These are phyloP conservation scores for Caenorhabditis zanzibari DNA, from an alignment of 2,888 invertebrate genomes.

Conservation along the genomic window DNA sequence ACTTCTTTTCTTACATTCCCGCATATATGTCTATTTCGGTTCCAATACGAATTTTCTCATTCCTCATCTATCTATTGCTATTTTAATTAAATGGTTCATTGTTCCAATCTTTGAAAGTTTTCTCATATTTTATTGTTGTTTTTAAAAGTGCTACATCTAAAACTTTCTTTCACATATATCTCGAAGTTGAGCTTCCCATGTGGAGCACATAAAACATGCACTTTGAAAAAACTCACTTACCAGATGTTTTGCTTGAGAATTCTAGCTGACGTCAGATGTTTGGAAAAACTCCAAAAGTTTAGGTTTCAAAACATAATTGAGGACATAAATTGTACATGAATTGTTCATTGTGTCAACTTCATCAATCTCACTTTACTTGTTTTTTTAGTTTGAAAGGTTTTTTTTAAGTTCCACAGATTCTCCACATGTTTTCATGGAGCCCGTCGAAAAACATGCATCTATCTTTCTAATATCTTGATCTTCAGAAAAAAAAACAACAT, in stretches of 20 bases:
- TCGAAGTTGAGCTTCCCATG: too few relatives aligned
- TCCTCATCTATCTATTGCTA: neutral
- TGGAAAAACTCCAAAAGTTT: neutral
- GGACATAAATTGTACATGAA: neutral
- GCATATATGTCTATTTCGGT: neutral
- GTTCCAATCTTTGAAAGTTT: neutral
- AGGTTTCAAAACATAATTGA: neutral
- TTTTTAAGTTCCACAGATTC: neutral
- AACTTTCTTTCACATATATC: too few relatives aligned
- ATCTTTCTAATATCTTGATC: neutral
- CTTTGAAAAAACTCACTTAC: too few relatives aligned
- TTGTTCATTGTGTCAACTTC: neutral
- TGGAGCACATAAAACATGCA: too few relatives aligned
- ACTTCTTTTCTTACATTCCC: neutral
- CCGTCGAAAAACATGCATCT: neutral
- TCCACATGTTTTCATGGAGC: neutral
- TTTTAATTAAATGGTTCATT: neutral
- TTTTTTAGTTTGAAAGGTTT: neutral
- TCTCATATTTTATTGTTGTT: neutral
- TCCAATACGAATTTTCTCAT: neutral
- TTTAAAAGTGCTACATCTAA: too few relatives aligned
- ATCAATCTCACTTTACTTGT: neutral
- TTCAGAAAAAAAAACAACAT: conserved; percentile 13
- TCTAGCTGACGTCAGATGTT: neutral
- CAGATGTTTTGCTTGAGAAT: too few relatives aligned